phyloP scores from a whole-genome alignment of 2,113 vertebrate species.

The Patagioenas fasciata region DNA sequence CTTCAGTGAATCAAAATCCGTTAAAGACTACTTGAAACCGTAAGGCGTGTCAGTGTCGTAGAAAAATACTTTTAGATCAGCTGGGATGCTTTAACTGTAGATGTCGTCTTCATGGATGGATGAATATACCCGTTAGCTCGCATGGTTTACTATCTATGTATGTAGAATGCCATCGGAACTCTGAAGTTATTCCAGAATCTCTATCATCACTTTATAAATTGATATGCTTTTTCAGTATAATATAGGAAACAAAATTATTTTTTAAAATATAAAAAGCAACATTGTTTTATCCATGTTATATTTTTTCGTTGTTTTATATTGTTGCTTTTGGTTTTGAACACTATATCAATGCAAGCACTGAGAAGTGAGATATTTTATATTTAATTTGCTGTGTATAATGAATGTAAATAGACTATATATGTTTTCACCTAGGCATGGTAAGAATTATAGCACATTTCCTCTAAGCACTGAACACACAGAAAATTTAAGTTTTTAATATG shows the following conservation, averaged over 20 bases:
- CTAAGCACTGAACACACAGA: background rate
- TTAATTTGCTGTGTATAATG: conserved; percentile 1
- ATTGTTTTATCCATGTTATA: background rate
- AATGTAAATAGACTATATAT: background rate
- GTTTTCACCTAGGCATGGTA: background rate
- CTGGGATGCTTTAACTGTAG: background rate
- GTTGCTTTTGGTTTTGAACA: background rate
- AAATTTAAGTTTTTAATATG: background rate
- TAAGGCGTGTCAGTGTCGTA: background rate
- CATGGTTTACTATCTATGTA: background rate
- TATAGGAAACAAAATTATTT: background rate
- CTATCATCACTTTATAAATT: conserved; percentile 18
- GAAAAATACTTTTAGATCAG: conserved; percentile 10
- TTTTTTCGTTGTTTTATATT: background rate
- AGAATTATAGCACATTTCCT: background rate
- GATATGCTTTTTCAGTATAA: background rate
- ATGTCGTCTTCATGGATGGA: conserved; percentile 9
- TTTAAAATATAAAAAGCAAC: background rate
- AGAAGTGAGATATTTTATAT: background rate
- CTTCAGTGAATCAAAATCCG: conserved; percentile 24
- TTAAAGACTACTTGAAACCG: conserved; percentile 8
- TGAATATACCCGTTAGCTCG: background rate
- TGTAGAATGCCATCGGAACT: background rate
- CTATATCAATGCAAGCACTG: background rate
- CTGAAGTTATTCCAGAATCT: background rate